Conservation (phyloP, 2,888 invertebrate genomes). For the Dicyrtomina minuta region DNA sequence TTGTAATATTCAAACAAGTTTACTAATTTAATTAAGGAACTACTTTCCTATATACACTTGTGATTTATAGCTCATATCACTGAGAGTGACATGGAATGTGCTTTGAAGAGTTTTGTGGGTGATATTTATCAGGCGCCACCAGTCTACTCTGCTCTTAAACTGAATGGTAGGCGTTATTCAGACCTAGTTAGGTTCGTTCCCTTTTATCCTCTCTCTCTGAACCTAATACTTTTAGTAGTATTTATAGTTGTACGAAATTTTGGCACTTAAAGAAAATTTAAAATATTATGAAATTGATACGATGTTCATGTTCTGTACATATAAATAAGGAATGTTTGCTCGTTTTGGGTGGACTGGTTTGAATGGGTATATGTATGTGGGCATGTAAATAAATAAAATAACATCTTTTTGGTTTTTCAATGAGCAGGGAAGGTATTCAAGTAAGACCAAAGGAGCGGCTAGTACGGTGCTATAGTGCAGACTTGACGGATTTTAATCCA, state of each 20-base stretch:
- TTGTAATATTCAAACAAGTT: too few species aligned
- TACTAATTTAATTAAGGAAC: too few species aligned
- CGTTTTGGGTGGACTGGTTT: too few species aligned
- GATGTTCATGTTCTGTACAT: too few species aligned
- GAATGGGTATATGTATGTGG: too few species aligned
- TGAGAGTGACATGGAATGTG: conserved; percentile 43
- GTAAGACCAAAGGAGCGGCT: conserved; percentile 47
- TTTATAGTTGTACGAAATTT: neutral
- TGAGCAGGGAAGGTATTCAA: conserved; percentile 49
- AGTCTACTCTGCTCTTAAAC: conserved; percentile 52
- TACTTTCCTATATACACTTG: too few species aligned
- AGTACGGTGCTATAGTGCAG: conserved; percentile 51
- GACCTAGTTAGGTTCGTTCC: conserved; percentile 50
- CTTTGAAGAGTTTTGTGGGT: conserved; percentile 50
- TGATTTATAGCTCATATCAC: conserved; percentile 52
- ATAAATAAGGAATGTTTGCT: too few species aligned
- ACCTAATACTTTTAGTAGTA: neutral
- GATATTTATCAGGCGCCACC: conserved; percentile 53
- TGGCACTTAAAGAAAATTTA: neutral
- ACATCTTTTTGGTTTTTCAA: neutral
- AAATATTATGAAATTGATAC: neutral
- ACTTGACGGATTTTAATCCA: conserved; percentile 49
- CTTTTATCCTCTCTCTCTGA: neutral
- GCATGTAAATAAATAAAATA: too few species aligned
- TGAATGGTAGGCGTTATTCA: conserved; percentile 47